phyloP scores from a whole-genome alignment of 2,888 invertebrate species.

The Mythimna lalbum region DNA sequence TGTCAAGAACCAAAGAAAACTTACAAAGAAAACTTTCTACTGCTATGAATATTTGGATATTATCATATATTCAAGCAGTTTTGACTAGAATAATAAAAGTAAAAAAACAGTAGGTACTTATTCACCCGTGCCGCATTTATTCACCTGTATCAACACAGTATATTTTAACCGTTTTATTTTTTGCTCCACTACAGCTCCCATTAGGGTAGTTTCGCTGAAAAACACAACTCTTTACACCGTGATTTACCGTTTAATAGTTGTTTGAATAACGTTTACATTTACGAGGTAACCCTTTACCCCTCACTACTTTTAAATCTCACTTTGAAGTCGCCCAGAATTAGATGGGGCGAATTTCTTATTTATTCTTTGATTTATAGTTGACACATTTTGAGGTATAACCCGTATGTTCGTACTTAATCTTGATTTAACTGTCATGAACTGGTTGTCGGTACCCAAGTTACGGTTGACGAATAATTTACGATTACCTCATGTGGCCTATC shows the following conservation, averaged over 20 bases:
- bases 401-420: conserved; percentile 85
- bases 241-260: conserved; percentile 69
- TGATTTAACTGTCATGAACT: conserved; percentile 85
- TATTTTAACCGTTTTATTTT: conserved; percentile 53
- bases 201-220: conserved; percentile 67
- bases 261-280: conserved; percentile 70
- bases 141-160: conserved; percentile 33
- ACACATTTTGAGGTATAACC: conserved; percentile 85
- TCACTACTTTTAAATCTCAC: conserved; percentile 75
- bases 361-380: conserved; percentile 85
- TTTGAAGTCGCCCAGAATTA: conserved; percentile 85
- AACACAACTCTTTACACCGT: conserved; percentile 66
- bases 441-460: conserved; percentile 77
- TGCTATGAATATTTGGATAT: neutral
- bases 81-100: neutral
- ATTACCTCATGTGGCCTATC: conserved; percentile 74
- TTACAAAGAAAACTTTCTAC: too few species aligned
- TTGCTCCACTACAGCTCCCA: conserved; percentile 62
- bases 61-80: neutral
- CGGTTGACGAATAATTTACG: conserved; percentile 82
- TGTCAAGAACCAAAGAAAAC: too few species aligned
- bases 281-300: conserved; percentile 72
- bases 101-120: neutral
- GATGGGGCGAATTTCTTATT: conserved; percentile 84
- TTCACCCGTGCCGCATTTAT: neutral